Conservation (phyloP, 2,113 vertebrate genomes). For the Nansenia antarctica region DNA sequence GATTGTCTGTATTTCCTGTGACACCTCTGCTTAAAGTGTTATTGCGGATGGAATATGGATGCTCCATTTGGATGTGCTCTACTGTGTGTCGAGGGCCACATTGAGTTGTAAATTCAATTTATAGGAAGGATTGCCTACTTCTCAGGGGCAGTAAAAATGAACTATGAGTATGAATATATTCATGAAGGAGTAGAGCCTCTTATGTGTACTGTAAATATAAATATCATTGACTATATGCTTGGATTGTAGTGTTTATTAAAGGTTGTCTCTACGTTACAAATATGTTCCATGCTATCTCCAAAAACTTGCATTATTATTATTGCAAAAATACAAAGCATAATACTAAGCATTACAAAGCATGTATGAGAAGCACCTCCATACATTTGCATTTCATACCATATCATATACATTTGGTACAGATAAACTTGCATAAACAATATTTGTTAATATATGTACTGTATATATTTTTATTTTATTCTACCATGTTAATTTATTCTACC, state of each 20-base stretch:
- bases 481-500: too few relatives aligned
- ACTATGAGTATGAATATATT: constrained; percentile 28
- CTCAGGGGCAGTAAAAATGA: background rate
- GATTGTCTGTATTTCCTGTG: constrained; percentile 36
- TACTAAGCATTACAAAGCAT: constrained; percentile 15
- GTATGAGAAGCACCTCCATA: background rate
- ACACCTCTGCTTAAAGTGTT: constrained; percentile 39
- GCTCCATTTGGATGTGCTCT: background rate
- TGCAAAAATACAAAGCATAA: constrained; percentile 19
- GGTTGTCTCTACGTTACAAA: background rate
- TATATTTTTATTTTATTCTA: too few relatives aligned
- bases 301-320: background rate
- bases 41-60: constrained; percentile 16
- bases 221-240: constrained; percentile 43
- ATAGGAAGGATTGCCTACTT: background rate
- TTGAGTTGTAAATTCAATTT: constrained; percentile 24
- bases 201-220: constrained; percentile 64
- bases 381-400: too few relatives aligned
- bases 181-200: constrained; percentile 20
- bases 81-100: constrained; percentile 1
- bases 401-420: too few relatives aligned
- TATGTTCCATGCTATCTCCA: background rate
- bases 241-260: constrained; percentile 53
- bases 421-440: too few relatives aligned
- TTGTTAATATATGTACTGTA: too few relatives aligned